Conservation (phyloP, 2,888 invertebrate species). For the Myopa testacea region DNA sequence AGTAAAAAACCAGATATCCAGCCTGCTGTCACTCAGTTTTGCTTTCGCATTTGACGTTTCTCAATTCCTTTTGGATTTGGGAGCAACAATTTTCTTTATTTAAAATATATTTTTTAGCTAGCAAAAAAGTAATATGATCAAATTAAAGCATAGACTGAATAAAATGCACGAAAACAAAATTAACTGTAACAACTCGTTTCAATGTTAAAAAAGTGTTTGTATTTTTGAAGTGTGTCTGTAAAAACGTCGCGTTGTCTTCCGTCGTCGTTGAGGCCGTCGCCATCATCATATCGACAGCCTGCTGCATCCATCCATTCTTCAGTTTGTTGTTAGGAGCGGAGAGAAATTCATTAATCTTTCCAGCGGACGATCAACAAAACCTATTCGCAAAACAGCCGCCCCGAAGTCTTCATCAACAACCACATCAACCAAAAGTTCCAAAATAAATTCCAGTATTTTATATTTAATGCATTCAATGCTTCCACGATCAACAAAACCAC, state of each 20-base stretch:
- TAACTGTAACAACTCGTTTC: constrained; percentile 4
- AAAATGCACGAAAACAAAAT: constrained; percentile 8
- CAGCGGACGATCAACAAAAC: constrained; percentile 26
- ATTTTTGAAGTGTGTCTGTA: constrained; percentile 28
- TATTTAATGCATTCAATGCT: not conserved
- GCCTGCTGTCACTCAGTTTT: constrained; percentile 15
- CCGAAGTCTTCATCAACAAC: constrained; percentile 20
- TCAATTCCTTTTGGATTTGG: constrained; percentile 1
- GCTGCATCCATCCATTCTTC: not conserved
- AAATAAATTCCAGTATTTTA: constrained; percentile 35
- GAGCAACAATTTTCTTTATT: not conserved
- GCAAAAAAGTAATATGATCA: constrained; percentile 11
- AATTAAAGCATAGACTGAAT: not conserved
- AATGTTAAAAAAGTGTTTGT: constrained; percentile 18
- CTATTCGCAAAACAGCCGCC: constrained; percentile 26
- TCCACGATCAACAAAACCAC: constrained; percentile 22
- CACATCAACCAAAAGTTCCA: constrained; percentile 38
- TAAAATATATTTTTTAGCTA: not conserved
- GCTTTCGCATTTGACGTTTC: constrained; percentile 25
- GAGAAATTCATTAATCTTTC: constrained; percentile 17
- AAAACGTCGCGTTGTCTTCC: constrained; percentile 14
- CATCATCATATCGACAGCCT: constrained; percentile 16
- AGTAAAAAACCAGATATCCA: not conserved
- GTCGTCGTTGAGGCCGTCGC: constrained; percentile 13
- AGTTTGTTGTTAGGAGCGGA: not conserved